Conservation (phyloP, 2,797 vertebrate genomes). For the Hydrophis major region DNA sequence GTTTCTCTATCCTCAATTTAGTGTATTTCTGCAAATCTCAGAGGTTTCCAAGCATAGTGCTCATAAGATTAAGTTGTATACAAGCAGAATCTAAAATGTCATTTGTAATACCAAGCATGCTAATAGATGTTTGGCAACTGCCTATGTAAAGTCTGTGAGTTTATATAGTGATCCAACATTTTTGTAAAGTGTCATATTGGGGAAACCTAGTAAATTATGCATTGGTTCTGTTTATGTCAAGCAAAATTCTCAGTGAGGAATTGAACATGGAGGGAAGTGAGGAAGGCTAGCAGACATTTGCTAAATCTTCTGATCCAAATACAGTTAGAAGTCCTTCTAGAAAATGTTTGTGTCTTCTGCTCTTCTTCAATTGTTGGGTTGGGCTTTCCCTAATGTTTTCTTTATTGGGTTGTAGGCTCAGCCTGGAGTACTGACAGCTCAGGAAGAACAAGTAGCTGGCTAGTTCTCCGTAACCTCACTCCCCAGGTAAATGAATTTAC, state of each 20-base stretch:
- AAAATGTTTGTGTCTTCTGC: rapidly evolving
- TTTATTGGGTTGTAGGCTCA: constrained; percentile 74
- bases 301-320: not conserved
- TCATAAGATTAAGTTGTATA: not conserved
- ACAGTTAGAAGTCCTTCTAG: constrained; percentile 16
- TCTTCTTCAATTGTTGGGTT: not conserved
- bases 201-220: not conserved
- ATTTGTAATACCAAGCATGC: not conserved
- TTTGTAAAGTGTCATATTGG: not conserved
- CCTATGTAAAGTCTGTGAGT: not conserved
- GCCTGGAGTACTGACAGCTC: constrained; percentile 97
- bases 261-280: not conserved
- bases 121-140: not conserved
- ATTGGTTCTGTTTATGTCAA: not conserved
- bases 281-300: not conserved
- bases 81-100: not conserved
- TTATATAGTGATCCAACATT: too few species aligned
- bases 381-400: constrained; percentile 16
- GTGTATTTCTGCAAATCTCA: not conserved
- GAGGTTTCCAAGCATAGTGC: not conserved
- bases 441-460: constrained; percentile 96
- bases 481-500: constrained; percentile 80
- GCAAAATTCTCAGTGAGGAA: not conserved
- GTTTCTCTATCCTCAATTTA: not conserved
- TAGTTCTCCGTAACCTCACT: constrained; percentile 96